These are phyloP conservation scores for Aspiorhynchus laticeps DNA, from an alignment of 2,113 vertebrate genomes.

Conservation along the genomic window DNA sequence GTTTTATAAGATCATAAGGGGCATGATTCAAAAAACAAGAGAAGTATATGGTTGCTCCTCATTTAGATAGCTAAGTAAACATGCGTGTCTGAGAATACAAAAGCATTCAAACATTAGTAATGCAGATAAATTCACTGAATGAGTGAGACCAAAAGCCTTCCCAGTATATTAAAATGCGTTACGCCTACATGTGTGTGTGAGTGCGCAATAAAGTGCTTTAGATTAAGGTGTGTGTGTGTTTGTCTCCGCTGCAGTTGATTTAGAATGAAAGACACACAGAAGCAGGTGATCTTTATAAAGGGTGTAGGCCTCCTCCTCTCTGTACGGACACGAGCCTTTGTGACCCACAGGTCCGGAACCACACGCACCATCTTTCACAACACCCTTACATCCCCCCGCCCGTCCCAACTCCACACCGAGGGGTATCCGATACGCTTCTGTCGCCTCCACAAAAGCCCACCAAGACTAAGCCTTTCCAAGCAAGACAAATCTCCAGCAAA, in stretches of 20 bases:
- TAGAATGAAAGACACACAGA: constrained; percentile 45
- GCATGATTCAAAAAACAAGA: not conserved
- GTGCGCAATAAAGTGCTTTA: constrained; percentile 54
- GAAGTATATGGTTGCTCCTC: not conserved
- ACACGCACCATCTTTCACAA: constrained; percentile 46
- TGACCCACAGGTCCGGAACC: constrained; percentile 61
- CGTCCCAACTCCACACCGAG: not conserved
- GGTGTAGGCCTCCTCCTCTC: constrained; percentile 24
- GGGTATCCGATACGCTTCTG: constrained; percentile 62
- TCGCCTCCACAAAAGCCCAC: constrained; percentile 74
- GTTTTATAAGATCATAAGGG: not conserved
- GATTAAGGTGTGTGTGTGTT: constrained; percentile 50
- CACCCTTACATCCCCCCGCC: not conserved
- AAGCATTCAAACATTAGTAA: constrained; percentile 18
- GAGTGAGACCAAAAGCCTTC: constrained; percentile 6
- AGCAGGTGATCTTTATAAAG: constrained; percentile 31
- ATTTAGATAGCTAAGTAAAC: not conserved
- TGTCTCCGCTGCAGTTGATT: constrained; percentile 46
- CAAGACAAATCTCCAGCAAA: constrained; percentile 74
- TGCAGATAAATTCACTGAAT: constrained; percentile 13
- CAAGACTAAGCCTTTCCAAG: constrained; percentile 68
- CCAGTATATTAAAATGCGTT: not conserved
- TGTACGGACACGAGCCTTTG: constrained; percentile 49
- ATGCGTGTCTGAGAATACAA: constrained; percentile 19
- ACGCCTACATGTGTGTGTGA: constrained; percentile 37